Evolutionary conservation across 1,140 invertebrate species (phyloP), one percentile per base, ranked within the genome.

Genomic region (Zelostemma sp.): DNA sequence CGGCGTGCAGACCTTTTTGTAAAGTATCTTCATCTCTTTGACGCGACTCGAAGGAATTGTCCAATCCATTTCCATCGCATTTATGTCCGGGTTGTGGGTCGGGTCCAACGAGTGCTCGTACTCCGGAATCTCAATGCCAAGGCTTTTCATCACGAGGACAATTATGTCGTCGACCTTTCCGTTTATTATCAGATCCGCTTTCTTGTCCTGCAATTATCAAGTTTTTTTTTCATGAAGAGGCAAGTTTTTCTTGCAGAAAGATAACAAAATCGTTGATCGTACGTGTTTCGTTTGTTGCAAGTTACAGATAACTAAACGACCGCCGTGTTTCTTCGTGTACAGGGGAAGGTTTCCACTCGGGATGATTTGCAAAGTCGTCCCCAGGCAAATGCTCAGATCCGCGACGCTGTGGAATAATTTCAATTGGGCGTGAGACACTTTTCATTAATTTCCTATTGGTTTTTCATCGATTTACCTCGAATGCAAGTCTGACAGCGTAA

Each of bases 261-360:
- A 25, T 8, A 38, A 41, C 41, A 0, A 45, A 25, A 38, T 31
- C 16, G 35, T 12, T 11, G 43, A 38, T 86, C 88, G 89, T 88
- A 95, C 95, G 88, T 97, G 94, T 89, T 98, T 98, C 12, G 97
- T 99, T 33, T 94, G 91, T 85, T 99, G 98, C 21, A 99, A 87
- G 86, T 99, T 99, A 51, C 97, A 94, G 75, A 99, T 96, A 4
- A 97, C 95, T 43, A 99, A 83, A 85, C 93, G 93, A 46, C 96
- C 92, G 40, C 92, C 92, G 80, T 93, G 93, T 80, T 95, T 95
- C 73, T 96, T 93, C 17, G 93, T 93, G 61, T 92, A 89, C 14
- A 98, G 81, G 21, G 98, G 98, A 64, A 99, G 86, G 84, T 96
- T 96, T 25, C 96, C 97, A 86, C 96, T 97, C 47, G 98, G 98